Conservation (phyloP, 1,140 invertebrate genomes). For the Bombyx mandarina region DNA sequence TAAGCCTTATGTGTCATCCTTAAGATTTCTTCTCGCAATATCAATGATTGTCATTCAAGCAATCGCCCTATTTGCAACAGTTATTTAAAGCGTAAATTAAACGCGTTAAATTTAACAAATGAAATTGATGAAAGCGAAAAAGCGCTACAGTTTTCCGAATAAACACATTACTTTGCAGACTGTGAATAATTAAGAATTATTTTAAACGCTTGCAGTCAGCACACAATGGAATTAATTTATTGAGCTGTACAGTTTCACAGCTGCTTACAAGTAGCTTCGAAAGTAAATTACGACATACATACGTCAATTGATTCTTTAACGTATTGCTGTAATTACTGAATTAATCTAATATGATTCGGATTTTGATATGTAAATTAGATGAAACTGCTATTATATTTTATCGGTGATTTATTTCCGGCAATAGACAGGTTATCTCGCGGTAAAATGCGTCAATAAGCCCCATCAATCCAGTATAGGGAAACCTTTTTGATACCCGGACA, state of each 20-base stretch:
- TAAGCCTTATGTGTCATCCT: constrained; percentile 21
- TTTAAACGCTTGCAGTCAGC: background rate
- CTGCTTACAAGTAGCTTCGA: background rate
- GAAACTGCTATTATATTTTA: too few species aligned
- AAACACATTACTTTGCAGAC: constrained; percentile 18
- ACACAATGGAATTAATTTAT: too few species aligned
- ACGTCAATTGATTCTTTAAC: too few species aligned
- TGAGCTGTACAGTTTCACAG: too few species aligned
- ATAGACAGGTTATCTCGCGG: constrained; percentile 1
- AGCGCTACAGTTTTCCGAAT: constrained; percentile 26
- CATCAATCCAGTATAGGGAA: too few species aligned
- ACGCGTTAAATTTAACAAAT: constrained; percentile 43
- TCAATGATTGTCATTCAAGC: constrained; percentile 4
- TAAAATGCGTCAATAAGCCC: too few species aligned
- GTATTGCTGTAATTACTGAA: too few species aligned
- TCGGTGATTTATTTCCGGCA: background rate
- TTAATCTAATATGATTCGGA: too few species aligned
- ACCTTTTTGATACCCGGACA: constrained; percentile 1
- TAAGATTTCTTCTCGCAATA: constrained; percentile 12
- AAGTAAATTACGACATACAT: too few species aligned
- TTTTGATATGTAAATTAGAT: too few species aligned
- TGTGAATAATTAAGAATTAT: constrained; percentile 22
- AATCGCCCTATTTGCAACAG: constrained; percentile 24
- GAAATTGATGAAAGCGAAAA: constrained; percentile 45
- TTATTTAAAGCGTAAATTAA: constrained; percentile 42